Conservation (phyloP, 2,113 vertebrate genomes). For the Platycercus adscitus region DNA sequence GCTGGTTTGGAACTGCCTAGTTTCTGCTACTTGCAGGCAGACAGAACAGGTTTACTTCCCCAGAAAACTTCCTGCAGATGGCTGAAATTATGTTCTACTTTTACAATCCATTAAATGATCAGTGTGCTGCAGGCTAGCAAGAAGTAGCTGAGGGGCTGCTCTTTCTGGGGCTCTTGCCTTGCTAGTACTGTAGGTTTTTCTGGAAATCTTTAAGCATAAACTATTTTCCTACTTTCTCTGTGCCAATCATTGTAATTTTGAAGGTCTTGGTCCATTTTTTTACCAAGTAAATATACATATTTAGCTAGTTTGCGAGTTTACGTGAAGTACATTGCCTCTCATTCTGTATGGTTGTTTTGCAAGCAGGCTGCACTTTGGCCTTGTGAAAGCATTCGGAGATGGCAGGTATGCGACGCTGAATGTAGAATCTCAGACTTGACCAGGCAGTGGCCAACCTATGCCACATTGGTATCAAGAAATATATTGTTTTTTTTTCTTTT, state of each 20-base stretch:
- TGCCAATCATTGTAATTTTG: background rate
- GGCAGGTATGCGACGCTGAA: background rate
- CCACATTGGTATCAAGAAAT: background rate
- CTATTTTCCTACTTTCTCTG: background rate
- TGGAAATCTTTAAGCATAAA: background rate
- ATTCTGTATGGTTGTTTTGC: background rate
- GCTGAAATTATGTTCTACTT: background rate
- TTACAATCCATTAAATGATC: background rate
- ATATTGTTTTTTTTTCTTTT: background rate
- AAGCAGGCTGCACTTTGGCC: background rate
- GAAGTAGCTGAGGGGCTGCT: background rate
- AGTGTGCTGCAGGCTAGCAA: background rate
- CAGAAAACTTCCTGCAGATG: background rate
- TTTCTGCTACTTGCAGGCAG: background rate
- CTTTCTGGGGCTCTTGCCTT: background rate
- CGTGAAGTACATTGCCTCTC: background rate
- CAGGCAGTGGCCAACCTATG: background rate
- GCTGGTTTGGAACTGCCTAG: background rate
- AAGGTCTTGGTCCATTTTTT: background rate
- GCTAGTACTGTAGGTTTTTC: background rate
- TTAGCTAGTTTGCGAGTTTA: background rate
- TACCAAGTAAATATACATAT: background rate
- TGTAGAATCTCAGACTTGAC: background rate
- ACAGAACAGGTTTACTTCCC: background rate
- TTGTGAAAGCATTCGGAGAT: background rate